Conservation (phyloP, 2,888 invertebrate genomes). For the Caenorhabditis parvicauda region DNA sequence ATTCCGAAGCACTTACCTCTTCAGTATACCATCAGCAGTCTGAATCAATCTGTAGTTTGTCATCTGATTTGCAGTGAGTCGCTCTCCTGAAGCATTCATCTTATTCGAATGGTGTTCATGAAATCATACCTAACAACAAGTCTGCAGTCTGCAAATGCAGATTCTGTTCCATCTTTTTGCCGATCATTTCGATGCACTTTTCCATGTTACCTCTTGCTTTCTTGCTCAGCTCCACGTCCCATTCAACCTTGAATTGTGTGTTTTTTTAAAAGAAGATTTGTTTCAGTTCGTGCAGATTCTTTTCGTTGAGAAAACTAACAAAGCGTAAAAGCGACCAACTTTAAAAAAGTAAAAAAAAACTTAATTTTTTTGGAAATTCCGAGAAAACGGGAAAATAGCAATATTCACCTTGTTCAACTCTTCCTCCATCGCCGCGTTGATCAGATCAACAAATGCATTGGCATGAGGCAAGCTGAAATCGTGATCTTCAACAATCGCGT, state of each 20-base stretch:
- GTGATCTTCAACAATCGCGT: slow-evolving; percentile 78
- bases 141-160: slow-evolving; percentile 29
- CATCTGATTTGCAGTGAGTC: slow-evolving; percentile 33
- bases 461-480: slow-evolving; percentile 35
- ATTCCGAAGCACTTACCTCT: too few species aligned
- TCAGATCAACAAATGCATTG: slow-evolving; percentile 43
- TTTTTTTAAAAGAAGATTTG: too few species aligned
- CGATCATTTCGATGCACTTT: slow-evolving; percentile 42
- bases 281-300: too few species aligned
- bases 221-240: slow-evolving; percentile 47
- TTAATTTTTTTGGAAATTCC: too few species aligned
- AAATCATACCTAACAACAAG: slow-evolving; percentile 26
- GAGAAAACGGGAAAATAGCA: too few species aligned
- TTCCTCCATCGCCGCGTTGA: slow-evolving; percentile 49
- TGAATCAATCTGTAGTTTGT: slow-evolving; percentile 41
- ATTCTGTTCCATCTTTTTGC: slow-evolving; percentile 37
- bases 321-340: too few species aligned
- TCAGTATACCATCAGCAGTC: slow-evolving; percentile 30
- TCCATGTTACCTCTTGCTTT: slow-evolving; percentile 39
- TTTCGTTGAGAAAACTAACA: too few species aligned
- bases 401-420: slow-evolving; percentile 49
- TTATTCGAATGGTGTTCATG: background rate
- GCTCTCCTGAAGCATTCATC: slow-evolving; percentile 21
- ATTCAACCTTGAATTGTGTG: too few species aligned
- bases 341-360: too few species aligned